Percentiles rank a stretch among this genome's conserved stretches.
Conservation (phyloP, 2,888 invertebrate genomes). For the Mythimna ferrago region DNA sequence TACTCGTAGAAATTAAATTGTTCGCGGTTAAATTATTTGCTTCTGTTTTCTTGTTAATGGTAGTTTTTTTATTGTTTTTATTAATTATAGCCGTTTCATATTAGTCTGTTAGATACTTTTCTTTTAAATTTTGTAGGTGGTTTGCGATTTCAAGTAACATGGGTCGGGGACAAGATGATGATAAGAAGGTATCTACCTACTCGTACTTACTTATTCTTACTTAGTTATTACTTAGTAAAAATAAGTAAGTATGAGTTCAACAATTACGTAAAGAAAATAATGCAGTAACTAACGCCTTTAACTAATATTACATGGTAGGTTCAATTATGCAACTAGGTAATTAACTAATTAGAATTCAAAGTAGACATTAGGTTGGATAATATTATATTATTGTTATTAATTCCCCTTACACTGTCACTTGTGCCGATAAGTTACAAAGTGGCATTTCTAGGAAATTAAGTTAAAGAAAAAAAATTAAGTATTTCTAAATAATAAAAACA, state of each 20-base stretch:
- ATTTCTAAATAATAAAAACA: background rate
- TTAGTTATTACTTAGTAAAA: background rate
- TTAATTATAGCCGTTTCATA: background rate
- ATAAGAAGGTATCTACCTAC: background rate
- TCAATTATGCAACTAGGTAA: slow-evolving; percentile 22
- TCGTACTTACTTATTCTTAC: background rate
- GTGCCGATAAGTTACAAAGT: slow-evolving; percentile 10
- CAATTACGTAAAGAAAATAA: background rate
- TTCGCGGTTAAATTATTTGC: background rate
- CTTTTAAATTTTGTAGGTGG: background rate
- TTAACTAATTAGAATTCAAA: slow-evolving; percentile 33
- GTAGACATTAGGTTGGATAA: slow-evolving; percentile 10
- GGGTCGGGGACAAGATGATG: background rate
- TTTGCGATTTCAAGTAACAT: background rate
- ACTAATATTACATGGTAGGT: background rate
- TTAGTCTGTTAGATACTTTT: too few relatives aligned
- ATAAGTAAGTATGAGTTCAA: background rate
- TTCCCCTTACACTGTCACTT: slow-evolving; percentile 15
- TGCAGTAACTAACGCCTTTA: background rate
- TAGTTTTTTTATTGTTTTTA: background rate
- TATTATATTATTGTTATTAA: slow-evolving; percentile 22
- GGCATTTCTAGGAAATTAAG: background rate
- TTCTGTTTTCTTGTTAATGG: background rate
- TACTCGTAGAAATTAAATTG: slow-evolving; percentile 2
- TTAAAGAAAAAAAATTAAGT: background rate